Percentiles rank a stretch among this genome's conserved stretches.
These are phyloP conservation scores for Acridotheres tristis DNA, from an alignment of 2,797 vertebrate genomes.

Conservation along the genomic window DNA sequence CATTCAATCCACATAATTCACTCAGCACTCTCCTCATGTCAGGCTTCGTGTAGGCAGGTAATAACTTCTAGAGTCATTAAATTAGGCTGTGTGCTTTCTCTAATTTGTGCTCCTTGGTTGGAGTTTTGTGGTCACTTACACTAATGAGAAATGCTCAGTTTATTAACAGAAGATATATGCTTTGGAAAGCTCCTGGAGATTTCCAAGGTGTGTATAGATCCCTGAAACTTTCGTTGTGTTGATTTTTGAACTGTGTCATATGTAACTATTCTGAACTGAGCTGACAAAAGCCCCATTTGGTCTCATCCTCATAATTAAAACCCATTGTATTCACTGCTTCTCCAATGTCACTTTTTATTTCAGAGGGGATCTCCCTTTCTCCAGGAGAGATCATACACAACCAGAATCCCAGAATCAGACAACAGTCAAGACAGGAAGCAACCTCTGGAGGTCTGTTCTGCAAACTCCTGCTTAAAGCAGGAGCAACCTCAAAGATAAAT, in stretches of 20 bases:
- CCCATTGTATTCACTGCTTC: not conserved
- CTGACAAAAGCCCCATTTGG: not conserved
- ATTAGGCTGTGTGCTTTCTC: constrained; percentile 36
- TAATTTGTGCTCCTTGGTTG: constrained; percentile 46
- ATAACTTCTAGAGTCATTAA: constrained; percentile 60
- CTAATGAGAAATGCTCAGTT: constrained; percentile 28
- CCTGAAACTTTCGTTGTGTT: not conserved
- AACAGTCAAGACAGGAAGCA: fast-evolving
- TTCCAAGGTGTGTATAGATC: not conserved
- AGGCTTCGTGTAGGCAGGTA: constrained; percentile 13
- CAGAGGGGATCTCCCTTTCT: not conserved
- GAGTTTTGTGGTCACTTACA: constrained; percentile 41
- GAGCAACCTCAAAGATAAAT: not conserved
- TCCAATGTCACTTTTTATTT: not conserved
- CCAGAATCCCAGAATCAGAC: not conserved
- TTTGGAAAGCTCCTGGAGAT: not conserved
- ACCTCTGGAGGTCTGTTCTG: not conserved
- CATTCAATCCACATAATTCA: constrained; percentile 34
- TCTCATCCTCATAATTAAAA: not conserved
- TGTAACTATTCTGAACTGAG: not conserved
- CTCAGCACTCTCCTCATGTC: constrained; percentile 31
- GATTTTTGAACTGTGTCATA: not conserved
- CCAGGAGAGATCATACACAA: not conserved
- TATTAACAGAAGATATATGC: constrained; percentile 14
- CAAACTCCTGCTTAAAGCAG: not conserved